A percentile compares a stretch with the other conserved stretches of the same genome.
Evolutionary conservation across 2,113 vertebrate species (phyloP).

Genomic region (Paraplagusia blochii): DNA sequence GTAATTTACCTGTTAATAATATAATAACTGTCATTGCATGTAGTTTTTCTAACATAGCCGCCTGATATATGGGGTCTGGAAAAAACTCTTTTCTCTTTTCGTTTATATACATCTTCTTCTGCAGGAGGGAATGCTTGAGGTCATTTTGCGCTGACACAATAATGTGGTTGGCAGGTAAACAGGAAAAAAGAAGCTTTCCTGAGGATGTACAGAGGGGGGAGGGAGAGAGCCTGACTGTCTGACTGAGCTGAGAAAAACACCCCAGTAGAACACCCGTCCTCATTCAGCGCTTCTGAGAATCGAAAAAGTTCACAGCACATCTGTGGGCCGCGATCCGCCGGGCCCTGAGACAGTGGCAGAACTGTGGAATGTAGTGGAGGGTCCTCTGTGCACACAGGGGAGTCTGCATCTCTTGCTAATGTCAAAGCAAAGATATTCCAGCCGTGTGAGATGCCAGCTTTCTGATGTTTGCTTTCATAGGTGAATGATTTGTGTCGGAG

Average conservation of each 20-base stretch:
- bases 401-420: conserved; percentile 32
- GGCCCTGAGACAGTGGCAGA: conserved; percentile 6
- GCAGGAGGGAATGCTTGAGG: too few relatives aligned
- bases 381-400: conserved; percentile 30
- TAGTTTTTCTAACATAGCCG: too few relatives aligned
- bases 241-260: conserved; percentile 21
- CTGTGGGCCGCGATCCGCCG: conserved; percentile 4
- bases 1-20: too few relatives aligned
- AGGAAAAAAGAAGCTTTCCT: conserved; percentile 40
- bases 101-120: too few relatives aligned
- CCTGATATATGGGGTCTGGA: too few relatives aligned
- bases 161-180: conserved; percentile 26
- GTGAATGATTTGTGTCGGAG: neutral
- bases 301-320: conserved; percentile 24
- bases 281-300: conserved; percentile 64
- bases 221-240: conserved; percentile 18
- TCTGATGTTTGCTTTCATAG: conserved; percentile 16
- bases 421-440: conserved; percentile 48
- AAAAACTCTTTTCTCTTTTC: too few relatives aligned
- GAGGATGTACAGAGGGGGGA: conserved; percentile 2
- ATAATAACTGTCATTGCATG: too few relatives aligned
- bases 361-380: conserved; percentile 24
- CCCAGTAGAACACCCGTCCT: conserved; percentile 34
- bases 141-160: conserved; percentile 9
- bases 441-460: conserved; percentile 27